These are phyloP conservation scores for Spatulosminthurus flaviceps DNA, from an alignment of 2,888 invertebrate genomes.

Conservation along the genomic window DNA sequence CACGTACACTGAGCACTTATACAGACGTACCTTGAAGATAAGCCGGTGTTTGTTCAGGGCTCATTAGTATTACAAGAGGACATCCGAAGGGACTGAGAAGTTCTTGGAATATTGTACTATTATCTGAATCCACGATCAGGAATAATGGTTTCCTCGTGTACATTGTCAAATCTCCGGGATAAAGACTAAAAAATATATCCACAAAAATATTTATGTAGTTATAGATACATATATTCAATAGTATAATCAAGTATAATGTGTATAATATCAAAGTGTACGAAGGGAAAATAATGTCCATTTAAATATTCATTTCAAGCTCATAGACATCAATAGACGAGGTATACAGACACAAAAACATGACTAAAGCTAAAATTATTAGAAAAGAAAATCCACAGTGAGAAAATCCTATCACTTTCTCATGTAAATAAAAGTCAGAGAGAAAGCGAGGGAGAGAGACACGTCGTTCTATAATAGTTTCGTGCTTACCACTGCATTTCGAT, in stretches of 20 bases:
- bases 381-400: too few species aligned
- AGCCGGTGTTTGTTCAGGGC: conserved; percentile 88
- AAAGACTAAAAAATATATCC: conserved; percentile 70
- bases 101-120: conserved; percentile 90
- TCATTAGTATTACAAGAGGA: conserved; percentile 91
- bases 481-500: conserved; percentile 71
- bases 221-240: not conserved
- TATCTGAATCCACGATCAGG: conserved; percentile 94
- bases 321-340: too few species aligned
- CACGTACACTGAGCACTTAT: too few species aligned
- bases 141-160: conserved; percentile 93
- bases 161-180: conserved; percentile 92
- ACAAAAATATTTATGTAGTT: conserved; percentile 3
- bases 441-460: too few species aligned
- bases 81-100: conserved; percentile 92
- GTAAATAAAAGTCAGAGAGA: too few species aligned
- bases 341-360: too few species aligned
- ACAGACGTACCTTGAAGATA: conserved; percentile 85
- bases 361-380: too few species aligned
- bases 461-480: too few species aligned
- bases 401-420: too few species aligned
- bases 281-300: not conserved
- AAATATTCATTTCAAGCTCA: not conserved
- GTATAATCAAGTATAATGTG: too few species aligned
- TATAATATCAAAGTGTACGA: too few species aligned